Conservation (phyloP, 1,140 invertebrate species). For the Halictus rubicundus region DNA sequence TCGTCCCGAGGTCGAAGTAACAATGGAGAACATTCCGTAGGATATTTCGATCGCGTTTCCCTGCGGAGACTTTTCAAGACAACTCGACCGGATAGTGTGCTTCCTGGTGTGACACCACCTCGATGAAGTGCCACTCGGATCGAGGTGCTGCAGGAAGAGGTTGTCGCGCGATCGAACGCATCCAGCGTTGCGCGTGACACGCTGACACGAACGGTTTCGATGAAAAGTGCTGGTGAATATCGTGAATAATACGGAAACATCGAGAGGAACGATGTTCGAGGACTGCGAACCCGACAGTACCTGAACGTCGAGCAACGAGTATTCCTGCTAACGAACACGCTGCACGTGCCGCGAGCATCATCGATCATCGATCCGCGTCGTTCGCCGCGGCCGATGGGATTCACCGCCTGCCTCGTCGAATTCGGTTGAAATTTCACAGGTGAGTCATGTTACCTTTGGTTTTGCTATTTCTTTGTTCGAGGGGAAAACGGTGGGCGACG, state of each 20-base stretch:
- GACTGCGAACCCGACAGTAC: background rate
- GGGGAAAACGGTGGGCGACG: too few relatives aligned
- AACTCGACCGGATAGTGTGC: background rate
- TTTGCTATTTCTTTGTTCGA: too few relatives aligned
- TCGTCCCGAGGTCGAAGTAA: background rate
- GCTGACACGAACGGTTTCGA: background rate
- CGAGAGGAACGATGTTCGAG: background rate
- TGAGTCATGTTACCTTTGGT: slow-evolving; percentile 4
- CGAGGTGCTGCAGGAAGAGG: too few relatives aligned
- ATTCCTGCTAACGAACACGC: background rate
- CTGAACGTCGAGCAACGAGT: background rate
- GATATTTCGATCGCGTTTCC: background rate
- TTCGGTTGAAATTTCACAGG: slow-evolving; percentile 58
- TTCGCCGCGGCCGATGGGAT: slow-evolving; percentile 25
- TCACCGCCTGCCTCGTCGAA: slow-evolving; percentile 43
- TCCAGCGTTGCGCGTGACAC: background rate
- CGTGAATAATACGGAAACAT: background rate
- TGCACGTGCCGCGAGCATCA: slow-evolving; percentile 46
- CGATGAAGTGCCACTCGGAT: background rate
- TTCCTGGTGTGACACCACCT: too few relatives aligned
- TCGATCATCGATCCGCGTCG: slow-evolving; percentile 39
- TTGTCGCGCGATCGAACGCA: background rate
- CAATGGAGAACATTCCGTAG: background rate
- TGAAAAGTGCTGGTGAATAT: slow-evolving; percentile 18
- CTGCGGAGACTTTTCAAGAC: too few relatives aligned